These are phyloP conservation scores for Ceramica pisi DNA, from an alignment of 2,888 invertebrate species.

Conservation along the genomic window DNA sequence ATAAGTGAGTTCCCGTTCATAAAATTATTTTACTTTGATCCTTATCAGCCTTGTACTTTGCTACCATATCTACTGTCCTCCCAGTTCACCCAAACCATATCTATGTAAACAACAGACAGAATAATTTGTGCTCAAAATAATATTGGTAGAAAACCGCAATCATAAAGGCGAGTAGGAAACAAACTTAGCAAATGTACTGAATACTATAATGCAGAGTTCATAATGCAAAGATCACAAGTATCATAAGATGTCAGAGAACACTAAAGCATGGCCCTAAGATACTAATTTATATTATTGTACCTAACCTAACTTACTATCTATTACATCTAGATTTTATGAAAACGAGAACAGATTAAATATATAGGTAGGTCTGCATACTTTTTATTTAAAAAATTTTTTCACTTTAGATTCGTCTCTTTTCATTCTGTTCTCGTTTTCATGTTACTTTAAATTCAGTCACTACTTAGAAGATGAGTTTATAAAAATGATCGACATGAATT, in stretches of 20 bases:
- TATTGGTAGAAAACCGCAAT: slow-evolving; percentile 40
- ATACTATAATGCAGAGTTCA: slow-evolving; percentile 55
- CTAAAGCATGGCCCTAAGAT: slow-evolving; percentile 77
- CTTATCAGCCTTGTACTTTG: slow-evolving; percentile 68
- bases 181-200: slow-evolving; percentile 49
- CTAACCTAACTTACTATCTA: slow-evolving; percentile 60
- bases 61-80: slow-evolving; percentile 9
- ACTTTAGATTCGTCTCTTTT: background rate
- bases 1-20: slow-evolving; percentile 10
- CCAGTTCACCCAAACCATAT: slow-evolving; percentile 24
- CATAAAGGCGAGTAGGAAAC: slow-evolving; percentile 58
- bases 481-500: slow-evolving; percentile 18
- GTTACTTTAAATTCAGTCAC: slow-evolving; percentile 66
- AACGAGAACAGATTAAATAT: slow-evolving; percentile 46
- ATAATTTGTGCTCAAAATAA: slow-evolving; percentile 17
- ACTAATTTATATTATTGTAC: slow-evolving; percentile 60
- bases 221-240: slow-evolving; percentile 73
- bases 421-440: slow-evolving; percentile 50
- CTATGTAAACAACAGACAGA: slow-evolving; percentile 26
- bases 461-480: slow-evolving; percentile 58
- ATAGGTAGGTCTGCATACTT: background rate
- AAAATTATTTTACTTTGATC: slow-evolving; percentile 55
- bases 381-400: background rate
- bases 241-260: slow-evolving; percentile 78
- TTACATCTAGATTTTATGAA: slow-evolving; percentile 41